Percentiles rank a stretch among this genome's conserved stretches.
These are phyloP conservation scores for Arothron firmamentum DNA, from an alignment of 2,113 vertebrate genomes.

Conservation along the genomic window DNA sequence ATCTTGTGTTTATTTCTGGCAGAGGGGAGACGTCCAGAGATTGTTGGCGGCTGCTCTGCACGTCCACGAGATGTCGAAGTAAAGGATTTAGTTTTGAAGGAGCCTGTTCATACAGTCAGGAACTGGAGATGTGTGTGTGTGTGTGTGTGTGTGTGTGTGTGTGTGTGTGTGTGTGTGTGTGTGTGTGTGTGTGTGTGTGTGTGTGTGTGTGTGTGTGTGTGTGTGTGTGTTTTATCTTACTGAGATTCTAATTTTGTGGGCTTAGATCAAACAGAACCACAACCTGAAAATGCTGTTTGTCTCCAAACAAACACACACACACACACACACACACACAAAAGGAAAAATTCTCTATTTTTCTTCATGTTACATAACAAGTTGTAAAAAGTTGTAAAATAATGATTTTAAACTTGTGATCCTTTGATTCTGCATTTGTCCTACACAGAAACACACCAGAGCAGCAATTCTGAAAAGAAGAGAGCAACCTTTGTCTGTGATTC, in stretches of 20 bases:
- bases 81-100: conserved; percentile 22
- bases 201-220: too few relatives aligned
- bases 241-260: too few relatives aligned
- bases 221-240: background rate
- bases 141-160: background rate
- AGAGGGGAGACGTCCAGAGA: conserved; percentile 8
- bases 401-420: too few relatives aligned
- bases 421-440: too few relatives aligned
- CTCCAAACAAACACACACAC: too few relatives aligned
- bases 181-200: background rate
- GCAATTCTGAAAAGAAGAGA: too few relatives aligned
- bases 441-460: too few relatives aligned
- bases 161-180: background rate
- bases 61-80: conserved; percentile 11
- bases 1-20: conserved; percentile 19
- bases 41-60: conserved; percentile 20
- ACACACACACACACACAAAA: background rate
- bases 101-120: background rate
- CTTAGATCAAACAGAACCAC: too few relatives aligned
- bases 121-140: accelerated
- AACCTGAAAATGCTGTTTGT: too few relatives aligned
- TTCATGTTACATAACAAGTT: too few relatives aligned
- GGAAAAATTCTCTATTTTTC: too few relatives aligned
- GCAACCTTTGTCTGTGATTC: too few relatives aligned
- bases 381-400: background rate